Evolutionary conservation across 2,888 invertebrate genomes (phyloP), one percentile per base, ranked within the genome.

Genomic region (Acleris literana): DNA sequence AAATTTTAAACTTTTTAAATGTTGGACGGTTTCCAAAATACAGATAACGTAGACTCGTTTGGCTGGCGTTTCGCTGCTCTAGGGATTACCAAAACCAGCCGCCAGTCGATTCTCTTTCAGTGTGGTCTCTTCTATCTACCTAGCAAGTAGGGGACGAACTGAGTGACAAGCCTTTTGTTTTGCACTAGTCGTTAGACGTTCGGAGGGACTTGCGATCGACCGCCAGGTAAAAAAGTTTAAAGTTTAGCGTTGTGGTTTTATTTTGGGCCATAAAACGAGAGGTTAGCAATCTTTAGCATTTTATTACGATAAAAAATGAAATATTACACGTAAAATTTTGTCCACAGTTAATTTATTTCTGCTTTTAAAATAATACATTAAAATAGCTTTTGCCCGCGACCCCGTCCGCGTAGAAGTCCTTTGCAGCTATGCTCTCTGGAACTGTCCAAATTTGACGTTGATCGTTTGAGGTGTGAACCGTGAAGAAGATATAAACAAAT

Each of bases 191-290:
- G 46, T 46, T 17, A 46, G n/a, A 46, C 46, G 63, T 33, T 33
- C 33, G 43, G 49, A 63, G n/a, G 5, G 39, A 17, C 22, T 55
- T 44, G 44, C 25, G 51, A 29, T 43, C 33, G 13, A n/a, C 56
- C 51, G 44, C 44, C 51, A 63, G 51, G 57, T 57, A 63, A 63
- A 57, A n/a, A 51, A 56, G 43, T 63, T 48, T 13, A 29, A 17
- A 39, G 62, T 59, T 59, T 51, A 7, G 16, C 11, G 29, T 39
- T 18, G 39, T 16, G 29, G 62, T 6, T 63, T 49, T 55, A 17
- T 18, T 16, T 11, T 29, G 17, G 5, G 46, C n/a, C 48, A 48
- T 17, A 25, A 48, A 57, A 16, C n/a, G n/a, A 25, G 29, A 46
- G 5, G 16, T 2, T 29, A 29, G 29, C 16, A 4, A 7, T 7